Evolutionary conservation across 1,140 invertebrate species (phyloP).

Genomic region (Plectrocnemia conspersa): DNA sequence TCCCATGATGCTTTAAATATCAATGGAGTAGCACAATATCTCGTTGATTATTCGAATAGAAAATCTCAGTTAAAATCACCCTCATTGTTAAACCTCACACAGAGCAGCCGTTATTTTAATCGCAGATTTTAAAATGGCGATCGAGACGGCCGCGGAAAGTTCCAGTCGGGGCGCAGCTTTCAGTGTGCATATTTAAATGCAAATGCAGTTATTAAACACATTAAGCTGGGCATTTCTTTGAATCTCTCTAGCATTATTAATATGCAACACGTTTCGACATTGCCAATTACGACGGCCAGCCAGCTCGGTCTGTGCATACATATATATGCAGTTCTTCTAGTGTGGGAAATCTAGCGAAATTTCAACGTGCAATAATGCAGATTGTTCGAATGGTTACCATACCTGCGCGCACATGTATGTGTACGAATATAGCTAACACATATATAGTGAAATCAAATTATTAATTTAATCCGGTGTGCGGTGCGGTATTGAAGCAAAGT

Average conservation of each 20-base stretch:
- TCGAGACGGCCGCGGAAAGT: not conserved
- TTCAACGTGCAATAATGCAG: not conserved
- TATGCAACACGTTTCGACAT: not conserved
- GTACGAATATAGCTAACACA: constrained; percentile 7
- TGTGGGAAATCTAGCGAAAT: too few species aligned
- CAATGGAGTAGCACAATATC: too few species aligned
- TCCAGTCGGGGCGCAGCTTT: too few species aligned
- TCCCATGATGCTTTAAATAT: too few species aligned
- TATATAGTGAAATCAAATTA: constrained; percentile 26
- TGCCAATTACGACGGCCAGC: not conserved
- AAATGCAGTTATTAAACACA: constrained; percentile 10
- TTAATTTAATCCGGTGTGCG: constrained; percentile 31
- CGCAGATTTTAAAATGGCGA: not conserved
- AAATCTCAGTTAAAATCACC: too few species aligned
- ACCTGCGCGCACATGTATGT: not conserved
- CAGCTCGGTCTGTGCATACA: not conserved
- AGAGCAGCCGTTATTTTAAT: not conserved
- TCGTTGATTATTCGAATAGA: too few species aligned
- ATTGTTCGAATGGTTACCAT: constrained; percentile 7
- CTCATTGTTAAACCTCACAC: too few species aligned
- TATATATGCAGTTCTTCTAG: too few species aligned
- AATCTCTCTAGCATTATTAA: not conserved
- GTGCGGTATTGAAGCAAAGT: constrained; percentile 19
- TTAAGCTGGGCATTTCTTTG: constrained; percentile 8
- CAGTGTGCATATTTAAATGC: constrained; percentile 1